A percentile compares a stretch with the other conserved stretches of the same genome.
These are phyloP conservation scores for Lepas anatifera DNA, from an alignment of 2,888 invertebrate species.

Conservation along the genomic window DNA sequence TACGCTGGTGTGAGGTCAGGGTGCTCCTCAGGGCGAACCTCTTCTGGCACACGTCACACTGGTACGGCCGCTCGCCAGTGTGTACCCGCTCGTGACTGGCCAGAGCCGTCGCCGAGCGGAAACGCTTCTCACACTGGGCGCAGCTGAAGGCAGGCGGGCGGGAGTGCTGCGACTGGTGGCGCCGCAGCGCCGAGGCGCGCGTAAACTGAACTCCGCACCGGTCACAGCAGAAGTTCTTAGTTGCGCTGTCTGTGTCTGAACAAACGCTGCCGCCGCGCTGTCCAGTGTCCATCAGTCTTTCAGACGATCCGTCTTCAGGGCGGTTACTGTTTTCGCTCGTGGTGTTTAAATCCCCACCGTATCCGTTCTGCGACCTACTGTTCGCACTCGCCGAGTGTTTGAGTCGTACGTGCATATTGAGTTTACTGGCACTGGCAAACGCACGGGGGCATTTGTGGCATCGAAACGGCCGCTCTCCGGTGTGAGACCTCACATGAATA, in stretches of 20 bases:
- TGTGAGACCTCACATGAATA: not conserved
- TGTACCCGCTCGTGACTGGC: not conserved
- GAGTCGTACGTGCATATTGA: not conserved
- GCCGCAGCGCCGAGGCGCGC: not conserved
- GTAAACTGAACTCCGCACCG: not conserved
- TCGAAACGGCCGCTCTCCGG: not conserved
- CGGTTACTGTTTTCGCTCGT: too few relatives aligned
- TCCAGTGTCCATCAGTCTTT: too few relatives aligned
- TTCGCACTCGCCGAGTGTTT: too few relatives aligned
- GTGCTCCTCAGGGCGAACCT: not conserved
- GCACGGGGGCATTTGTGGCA: not conserved
- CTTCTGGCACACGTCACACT: not conserved
- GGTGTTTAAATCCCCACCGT: too few relatives aligned
- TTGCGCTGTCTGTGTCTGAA: too few relatives aligned
- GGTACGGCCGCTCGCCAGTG: conserved; percentile 1
- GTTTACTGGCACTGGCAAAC: not conserved
- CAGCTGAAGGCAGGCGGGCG: not conserved
- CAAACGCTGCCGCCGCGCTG: too few relatives aligned
- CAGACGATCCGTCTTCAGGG: too few relatives aligned
- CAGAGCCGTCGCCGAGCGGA: not conserved
- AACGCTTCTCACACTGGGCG: not conserved
- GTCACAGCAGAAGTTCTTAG: not conserved
- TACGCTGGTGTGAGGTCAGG: not conserved
- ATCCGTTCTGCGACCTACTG: too few relatives aligned
- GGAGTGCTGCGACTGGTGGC: not conserved